Base-by-base conservation (phyloP, 2,888 invertebrate species). In the Palloptera scutellata region DNA sequence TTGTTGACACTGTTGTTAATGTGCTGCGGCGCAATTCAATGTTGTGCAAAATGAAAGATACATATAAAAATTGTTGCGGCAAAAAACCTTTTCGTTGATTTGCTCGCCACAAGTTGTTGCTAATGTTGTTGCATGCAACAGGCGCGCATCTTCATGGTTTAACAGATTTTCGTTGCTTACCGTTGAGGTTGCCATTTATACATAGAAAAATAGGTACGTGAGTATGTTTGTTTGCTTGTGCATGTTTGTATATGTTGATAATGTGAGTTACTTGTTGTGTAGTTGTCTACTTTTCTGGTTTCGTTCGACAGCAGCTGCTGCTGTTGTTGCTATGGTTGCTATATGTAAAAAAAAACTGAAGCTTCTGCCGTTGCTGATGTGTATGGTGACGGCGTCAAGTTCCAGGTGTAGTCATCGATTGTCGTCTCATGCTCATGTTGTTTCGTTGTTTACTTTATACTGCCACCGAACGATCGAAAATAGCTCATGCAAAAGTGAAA, bases 361-460 rank as follows among this genome's bases (percentile, higher is more conserved):
- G 48, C 10, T 48, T 8, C 1, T 48, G 48, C 10, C 10, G 48
- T 48, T 64, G 64, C 43, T 51, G 45, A 15, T 19, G 43, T 41
- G 41, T 12, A 19, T 17, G 41, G 53, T 55, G 64, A 42, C 30
- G 13, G 12, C 48, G 52, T 43, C 66, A 20, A 20, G 43, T 40
- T 64, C 66, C 68, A 64, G 66, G 51, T 63, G 69, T 65, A 64
- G 60, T 62, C 61, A 41, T 64, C 65, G 63, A 65, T 68, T 63
- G 57, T 40, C 43, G 59, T 48, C 42, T 58, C 1, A 66, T 57
- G 55, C 60, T 66, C 53, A 60, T 66, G 54, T 61, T 60, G 54
- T 55, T 66, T 11, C 10, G 10, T 48, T 48, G 30, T 30, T 30
- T 30, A 30, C 30, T 30, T 30, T 30, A 30, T 30, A 30, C 30